phyloP scores from a whole-genome alignment of 2,888 invertebrate genomes.

The Rhyacophila evoluta region DNA sequence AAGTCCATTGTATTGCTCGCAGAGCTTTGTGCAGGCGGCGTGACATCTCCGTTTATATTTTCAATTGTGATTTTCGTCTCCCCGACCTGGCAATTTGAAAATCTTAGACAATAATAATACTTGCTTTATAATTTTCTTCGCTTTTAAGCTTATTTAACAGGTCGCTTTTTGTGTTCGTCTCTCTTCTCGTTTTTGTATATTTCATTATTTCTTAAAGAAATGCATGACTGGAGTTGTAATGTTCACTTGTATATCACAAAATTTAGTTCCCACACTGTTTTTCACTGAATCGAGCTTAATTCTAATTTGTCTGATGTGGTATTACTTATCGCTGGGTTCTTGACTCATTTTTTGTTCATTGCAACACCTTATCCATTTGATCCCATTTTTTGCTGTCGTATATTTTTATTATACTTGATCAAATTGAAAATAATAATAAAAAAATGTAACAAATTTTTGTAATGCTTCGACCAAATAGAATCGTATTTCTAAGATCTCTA shows the following conservation, averaged over 20 bases:
- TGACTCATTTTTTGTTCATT: not conserved
- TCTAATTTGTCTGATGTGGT: not conserved
- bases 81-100: not conserved
- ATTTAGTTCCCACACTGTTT: conserved; percentile 5
- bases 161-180: not conserved
- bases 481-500: too few relatives aligned
- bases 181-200: not conserved
- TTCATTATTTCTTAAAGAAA: not conserved
- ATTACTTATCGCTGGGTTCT: not conserved
- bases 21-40: conserved; percentile 12
- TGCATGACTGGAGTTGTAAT: not conserved
- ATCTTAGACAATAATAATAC: conserved; percentile 4
- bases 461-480: too few relatives aligned
- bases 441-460: too few relatives aligned
- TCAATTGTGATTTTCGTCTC: conserved; percentile 17
- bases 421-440: too few relatives aligned
- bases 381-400: too few relatives aligned
- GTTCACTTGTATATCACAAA: not conserved
- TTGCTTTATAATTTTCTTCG: not conserved
- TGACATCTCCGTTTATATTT: conserved; percentile 6
- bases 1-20: not conserved
- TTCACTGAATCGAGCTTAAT: not conserved
- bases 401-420: too few relatives aligned
- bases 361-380: not conserved
- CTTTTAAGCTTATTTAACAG: not conserved